Evolutionary conservation across 2,113 vertebrate genomes (phyloP).

Genomic region (Sinocyclocheilus rhinocerous): DNA sequence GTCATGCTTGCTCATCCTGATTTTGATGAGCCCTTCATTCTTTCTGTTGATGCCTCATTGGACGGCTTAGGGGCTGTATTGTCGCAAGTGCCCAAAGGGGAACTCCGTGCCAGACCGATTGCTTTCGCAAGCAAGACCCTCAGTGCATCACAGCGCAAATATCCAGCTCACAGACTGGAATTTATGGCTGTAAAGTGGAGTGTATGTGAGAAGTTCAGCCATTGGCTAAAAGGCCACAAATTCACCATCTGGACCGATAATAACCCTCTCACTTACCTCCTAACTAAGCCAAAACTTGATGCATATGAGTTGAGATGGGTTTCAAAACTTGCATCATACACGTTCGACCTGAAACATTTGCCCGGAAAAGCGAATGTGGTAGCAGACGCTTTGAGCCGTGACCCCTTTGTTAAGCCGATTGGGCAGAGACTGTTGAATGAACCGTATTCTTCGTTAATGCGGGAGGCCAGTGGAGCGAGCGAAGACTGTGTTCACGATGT

Average conservation of each 20-base stretch:
- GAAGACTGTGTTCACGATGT: background rate
- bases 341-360: conserved; percentile 36
- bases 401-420: conserved; percentile 20
- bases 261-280: too few relatives aligned
- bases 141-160: conserved; percentile 5
- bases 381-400: conserved; percentile 19
- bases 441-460: conserved; percentile 1
- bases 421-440: conserved; percentile 27
- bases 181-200: conserved; percentile 49
- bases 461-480: background rate
- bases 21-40: conserved; percentile 39
- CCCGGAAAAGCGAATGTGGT: too few relatives aligned
- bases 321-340: too few relatives aligned
- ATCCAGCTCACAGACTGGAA: conserved; percentile 43
- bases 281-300: too few relatives aligned
- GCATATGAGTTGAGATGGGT: too few relatives aligned
- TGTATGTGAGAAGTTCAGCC: conserved; percentile 37
- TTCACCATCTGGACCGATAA: too few relatives aligned
- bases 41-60: conserved; percentile 40
- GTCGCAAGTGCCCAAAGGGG: conserved; percentile 34
- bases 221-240: conserved; percentile 25
- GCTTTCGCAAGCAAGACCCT: conserved; percentile 48
- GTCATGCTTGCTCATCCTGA: conserved; percentile 43
- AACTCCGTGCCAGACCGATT: background rate
- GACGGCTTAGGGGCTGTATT: conserved; percentile 33